phyloP scores from a whole-genome alignment of 2,113 vertebrate species.

The human region DNA sequence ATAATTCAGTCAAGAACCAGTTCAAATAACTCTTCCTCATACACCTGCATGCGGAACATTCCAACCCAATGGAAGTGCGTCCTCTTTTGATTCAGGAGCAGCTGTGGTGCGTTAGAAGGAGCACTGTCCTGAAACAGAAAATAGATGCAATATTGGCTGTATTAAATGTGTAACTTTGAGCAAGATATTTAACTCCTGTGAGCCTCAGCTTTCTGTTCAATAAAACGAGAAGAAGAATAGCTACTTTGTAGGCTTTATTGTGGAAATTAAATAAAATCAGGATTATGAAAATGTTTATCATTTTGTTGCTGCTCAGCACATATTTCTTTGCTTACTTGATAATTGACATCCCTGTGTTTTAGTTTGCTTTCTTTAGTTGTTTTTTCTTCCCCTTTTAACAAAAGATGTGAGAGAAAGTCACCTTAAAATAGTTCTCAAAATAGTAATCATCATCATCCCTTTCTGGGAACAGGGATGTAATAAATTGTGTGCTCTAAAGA shows the following conservation, averaged over 20 bases:
- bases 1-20: conserved; percentile 48
- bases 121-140: background rate
- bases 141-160: background rate
- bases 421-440: background rate
- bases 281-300: background rate
- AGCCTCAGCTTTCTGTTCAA: background rate
- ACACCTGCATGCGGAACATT: background rate
- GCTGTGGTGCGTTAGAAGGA: background rate
- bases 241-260: background rate
- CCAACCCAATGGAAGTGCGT: background rate
- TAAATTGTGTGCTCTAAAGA: conserved; percentile 6
- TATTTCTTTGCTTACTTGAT: background rate
- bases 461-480: background rate
- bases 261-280: background rate
- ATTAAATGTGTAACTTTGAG: background rate
- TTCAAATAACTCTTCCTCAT: background rate
- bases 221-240: background rate
- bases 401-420: background rate
- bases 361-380: background rate
- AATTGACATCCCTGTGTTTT: background rate
- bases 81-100: background rate
- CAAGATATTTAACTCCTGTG: background rate
- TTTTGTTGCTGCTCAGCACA: background rate
- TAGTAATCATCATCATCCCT: background rate
- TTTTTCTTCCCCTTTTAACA: conserved; percentile 35